These are phyloP conservation scores for Drosophila nannoptera DNA, from an alignment of 1,140 invertebrate genomes.

Conservation along the genomic window DNA sequence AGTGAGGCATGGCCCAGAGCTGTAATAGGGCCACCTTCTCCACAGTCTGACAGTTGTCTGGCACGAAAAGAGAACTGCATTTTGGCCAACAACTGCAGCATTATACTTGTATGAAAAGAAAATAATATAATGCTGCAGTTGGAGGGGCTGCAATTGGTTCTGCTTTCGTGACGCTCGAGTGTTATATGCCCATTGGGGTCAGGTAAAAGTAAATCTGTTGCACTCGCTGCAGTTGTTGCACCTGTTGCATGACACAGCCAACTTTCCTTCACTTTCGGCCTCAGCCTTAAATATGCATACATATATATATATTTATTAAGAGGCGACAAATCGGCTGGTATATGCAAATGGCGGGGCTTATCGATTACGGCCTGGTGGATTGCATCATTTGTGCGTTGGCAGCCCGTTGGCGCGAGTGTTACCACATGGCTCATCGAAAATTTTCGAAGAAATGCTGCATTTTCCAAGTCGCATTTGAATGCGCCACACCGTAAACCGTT, in stretches of 20 bases:
- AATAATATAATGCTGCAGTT: slow-evolving; percentile 28
- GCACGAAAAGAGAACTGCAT: slow-evolving; percentile 34
- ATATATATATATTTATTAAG: not conserved
- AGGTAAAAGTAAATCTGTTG: slow-evolving; percentile 58
- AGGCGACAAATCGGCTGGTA: not conserved
- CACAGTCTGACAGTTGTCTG: slow-evolving; percentile 10
- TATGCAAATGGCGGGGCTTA: slow-evolving; percentile 23
- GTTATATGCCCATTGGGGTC: slow-evolving; percentile 53
- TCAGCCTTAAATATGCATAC: not conserved
- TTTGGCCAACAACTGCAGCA: slow-evolving; percentile 39
- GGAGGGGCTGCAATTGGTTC: slow-evolving; percentile 60
- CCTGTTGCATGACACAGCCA: slow-evolving; percentile 15
- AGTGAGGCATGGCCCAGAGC: too few species aligned
- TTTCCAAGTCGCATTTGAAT: slow-evolving; percentile 48
- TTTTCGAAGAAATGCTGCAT: slow-evolving; percentile 9
- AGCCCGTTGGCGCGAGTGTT: slow-evolving; percentile 39
- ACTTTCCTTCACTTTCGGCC: slow-evolving; percentile 29
- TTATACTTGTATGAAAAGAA: not conserved
- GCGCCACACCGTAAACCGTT: slow-evolving; percentile 42
- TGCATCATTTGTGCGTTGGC: slow-evolving; percentile 40
- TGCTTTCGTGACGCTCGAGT: slow-evolving; percentile 60
- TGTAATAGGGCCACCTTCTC: not conserved
- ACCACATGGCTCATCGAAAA: slow-evolving; percentile 44
- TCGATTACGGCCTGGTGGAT: slow-evolving; percentile 13
- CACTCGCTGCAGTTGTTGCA: slow-evolving; percentile 13